Conservation (phyloP, 2,797 vertebrate genomes). For the Myotis findleyi region DNA sequence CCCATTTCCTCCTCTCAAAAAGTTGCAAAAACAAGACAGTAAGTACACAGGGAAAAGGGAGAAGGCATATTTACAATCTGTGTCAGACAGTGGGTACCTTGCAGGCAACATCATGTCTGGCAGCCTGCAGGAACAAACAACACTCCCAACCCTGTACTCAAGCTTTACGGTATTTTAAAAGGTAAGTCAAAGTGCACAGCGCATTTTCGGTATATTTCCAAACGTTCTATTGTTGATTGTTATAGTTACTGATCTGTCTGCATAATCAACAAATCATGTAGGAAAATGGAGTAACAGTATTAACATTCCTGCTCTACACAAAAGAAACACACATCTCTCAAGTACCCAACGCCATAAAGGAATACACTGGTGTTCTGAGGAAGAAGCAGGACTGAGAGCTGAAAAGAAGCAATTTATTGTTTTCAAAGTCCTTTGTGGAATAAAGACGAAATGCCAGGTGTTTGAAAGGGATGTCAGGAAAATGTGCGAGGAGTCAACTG, state of each 20-base stretch:
- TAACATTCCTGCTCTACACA: background rate
- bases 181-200: slow-evolving; percentile 14
- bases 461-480: background rate
- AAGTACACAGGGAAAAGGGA: background rate
- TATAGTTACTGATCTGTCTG: background rate
- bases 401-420: background rate
- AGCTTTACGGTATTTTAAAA: background rate
- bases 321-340: background rate
- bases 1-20: slow-evolving; percentile 64
- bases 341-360: background rate
- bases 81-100: slow-evolving; percentile 5
- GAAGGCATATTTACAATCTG: background rate
- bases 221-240: background rate
- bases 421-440: background rate
- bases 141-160: fast-evolving
- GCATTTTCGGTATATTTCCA: background rate
- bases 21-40: slow-evolving; percentile 64
- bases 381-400: background rate
- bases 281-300: background rate
- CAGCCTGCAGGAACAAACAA: background rate
- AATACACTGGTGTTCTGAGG: background rate
- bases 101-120: background rate
- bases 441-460: background rate
- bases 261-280: background rate
- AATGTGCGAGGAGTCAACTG: background rate